Conservation (phyloP, 2,888 invertebrate species). For the Coenonympha glycerion region DNA sequence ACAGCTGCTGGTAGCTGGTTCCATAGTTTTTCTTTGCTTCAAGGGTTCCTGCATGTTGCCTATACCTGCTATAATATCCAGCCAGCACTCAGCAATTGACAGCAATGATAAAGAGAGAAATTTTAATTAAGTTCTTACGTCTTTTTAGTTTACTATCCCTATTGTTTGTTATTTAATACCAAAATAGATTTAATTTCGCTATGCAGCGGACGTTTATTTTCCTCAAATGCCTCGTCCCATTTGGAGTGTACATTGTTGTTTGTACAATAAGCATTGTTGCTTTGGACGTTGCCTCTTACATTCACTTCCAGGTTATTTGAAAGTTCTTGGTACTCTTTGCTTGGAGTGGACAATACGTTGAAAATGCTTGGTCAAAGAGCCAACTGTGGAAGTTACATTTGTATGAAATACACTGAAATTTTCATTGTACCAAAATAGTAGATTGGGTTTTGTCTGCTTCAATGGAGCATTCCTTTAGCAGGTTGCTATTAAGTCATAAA, state of each 20-base stretch:
- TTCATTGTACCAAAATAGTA: too few species aligned
- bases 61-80: too few species aligned
- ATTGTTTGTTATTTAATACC: background rate
- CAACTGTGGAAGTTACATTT: background rate
- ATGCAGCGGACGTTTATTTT: background rate
- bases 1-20: too few species aligned
- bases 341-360: background rate
- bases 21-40: too few species aligned
- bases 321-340: background rate
- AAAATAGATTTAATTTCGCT: background rate
- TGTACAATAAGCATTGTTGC: conserved; percentile 3
- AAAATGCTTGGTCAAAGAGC: background rate
- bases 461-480: too few species aligned
- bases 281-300: conserved; percentile 7
- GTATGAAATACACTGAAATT: too few species aligned
- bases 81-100: too few species aligned
- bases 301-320: conserved; percentile 9
- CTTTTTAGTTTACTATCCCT: background rate
- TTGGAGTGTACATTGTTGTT: background rate
- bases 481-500: too few species aligned
- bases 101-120: too few species aligned
- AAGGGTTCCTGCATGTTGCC: too few species aligned
- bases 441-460: too few species aligned
- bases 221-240: conserved; percentile 4
- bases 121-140: too few species aligned